Conservation (phyloP, 2,113 vertebrate genomes). For the Brienomyrus brachyistius region DNA sequence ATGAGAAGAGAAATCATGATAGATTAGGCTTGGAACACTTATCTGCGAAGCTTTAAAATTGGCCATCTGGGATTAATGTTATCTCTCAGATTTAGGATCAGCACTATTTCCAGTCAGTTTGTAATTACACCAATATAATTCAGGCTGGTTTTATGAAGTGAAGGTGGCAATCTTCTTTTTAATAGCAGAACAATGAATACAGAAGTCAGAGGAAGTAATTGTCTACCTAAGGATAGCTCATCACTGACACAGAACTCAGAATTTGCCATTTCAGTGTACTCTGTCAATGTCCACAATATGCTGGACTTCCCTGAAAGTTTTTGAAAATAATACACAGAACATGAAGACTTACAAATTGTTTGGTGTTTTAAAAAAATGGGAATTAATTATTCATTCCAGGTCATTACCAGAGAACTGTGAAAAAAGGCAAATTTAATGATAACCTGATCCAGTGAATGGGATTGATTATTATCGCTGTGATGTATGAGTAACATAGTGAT, state of each 20-base stretch:
- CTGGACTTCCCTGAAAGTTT: background rate
- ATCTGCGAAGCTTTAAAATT: slow-evolving; percentile 14
- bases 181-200: background rate
- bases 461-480: background rate
- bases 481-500: background rate
- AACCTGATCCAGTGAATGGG: background rate
- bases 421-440: background rate
- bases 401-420: background rate
- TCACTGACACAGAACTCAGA: background rate
- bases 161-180: background rate
- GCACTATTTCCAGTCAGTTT: slow-evolving; percentile 11
- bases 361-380: background rate
- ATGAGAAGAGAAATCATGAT: slow-evolving; percentile 23
- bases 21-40: slow-evolving; percentile 21
- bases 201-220: background rate
- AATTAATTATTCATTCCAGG: background rate
- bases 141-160: slow-evolving; percentile 8
- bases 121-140: background rate
- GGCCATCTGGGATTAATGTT: slow-evolving; percentile 10
- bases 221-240: background rate
- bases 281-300: background rate
- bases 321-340: background rate
- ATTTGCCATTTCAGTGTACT: background rate
- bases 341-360: background rate
- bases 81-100: slow-evolving; percentile 14